Conservation (phyloP, 1,140 invertebrate genomes). For the Euschistus heros region DNA sequence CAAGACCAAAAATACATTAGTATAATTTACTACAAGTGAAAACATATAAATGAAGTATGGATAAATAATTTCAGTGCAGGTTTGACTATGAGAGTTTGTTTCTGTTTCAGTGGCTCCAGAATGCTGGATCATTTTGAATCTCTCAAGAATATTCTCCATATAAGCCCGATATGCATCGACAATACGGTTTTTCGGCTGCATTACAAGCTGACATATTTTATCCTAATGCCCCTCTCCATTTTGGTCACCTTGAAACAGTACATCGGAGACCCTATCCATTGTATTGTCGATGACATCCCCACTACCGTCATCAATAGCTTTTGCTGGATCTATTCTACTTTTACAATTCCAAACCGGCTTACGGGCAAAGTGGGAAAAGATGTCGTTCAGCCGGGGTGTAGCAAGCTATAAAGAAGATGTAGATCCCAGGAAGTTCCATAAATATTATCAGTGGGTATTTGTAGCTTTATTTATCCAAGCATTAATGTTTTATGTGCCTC, state of each 20-base stretch:
- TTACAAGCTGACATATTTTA: constrained; percentile 87
- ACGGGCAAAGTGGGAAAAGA: constrained; percentile 31
- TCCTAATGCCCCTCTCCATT: constrained; percentile 82
- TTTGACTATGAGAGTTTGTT: neutral
- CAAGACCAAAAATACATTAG: too few species aligned
- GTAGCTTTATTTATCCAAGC: constrained; percentile 71
- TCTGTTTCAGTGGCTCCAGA: constrained; percentile 18
- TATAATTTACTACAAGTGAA: too few species aligned
- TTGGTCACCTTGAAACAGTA: constrained; percentile 90
- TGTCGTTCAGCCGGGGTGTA: constrained; percentile 32
- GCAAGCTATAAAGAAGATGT: constrained; percentile 34
- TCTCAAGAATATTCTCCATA: constrained; percentile 79
- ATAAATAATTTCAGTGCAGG: constrained; percentile 9
- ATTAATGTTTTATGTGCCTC: constrained; percentile 58
- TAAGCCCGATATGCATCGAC: constrained; percentile 83
- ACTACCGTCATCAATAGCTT: constrained; percentile 53
- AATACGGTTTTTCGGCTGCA: constrained; percentile 90
- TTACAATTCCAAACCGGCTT: constrained; percentile 39
- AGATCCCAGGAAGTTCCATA: constrained; percentile 52
- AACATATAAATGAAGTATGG: too few species aligned
- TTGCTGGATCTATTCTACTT: constrained; percentile 70
- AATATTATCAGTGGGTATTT: constrained; percentile 85
- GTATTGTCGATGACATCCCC: constrained; percentile 55
- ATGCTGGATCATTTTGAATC: constrained; percentile 46
- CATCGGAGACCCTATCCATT: constrained; percentile 89